Base-by-base conservation (phyloP, 2,888 invertebrate genomes). In the Hemaris fuciformis region DNA sequence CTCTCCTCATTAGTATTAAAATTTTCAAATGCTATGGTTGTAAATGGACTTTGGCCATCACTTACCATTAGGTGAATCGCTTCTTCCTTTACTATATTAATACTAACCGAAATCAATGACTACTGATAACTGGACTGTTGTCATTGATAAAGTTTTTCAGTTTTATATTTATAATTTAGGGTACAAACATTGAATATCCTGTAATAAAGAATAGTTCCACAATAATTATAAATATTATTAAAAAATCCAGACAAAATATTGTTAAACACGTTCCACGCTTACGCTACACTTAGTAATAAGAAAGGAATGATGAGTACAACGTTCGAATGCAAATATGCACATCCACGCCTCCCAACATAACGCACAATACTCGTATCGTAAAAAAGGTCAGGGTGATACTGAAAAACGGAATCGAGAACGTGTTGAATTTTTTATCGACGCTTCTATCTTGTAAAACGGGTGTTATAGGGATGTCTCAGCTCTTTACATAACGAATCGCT, bases 371-470 rank as follows among this genome's bases (percentile, higher is more conserved):
- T 53, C 73, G 77, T 75, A 75, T 80, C 78, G 76, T 81, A 81
- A 82, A 85, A 85, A 84, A 80, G 73, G 53, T 31, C 53, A 53
- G 31, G 53, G 53, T 18, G 74, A 77, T 77, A 78, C 79, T 81
- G 79, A 81, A 84, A 83, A 87, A 84, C 79, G 71, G 78, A 81
- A 83, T 83, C 78, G 80, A 78, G 79, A 81, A 72, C 75, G 75
- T 81, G 77, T 75, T 86, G 85, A 88, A 84, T 88, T 83, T 88
- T 87, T 86, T 86, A 53, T 76, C 76, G 53, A 27, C 53, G 27
- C 53, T 53, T 53, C 77, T 82, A 80, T 85, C 80, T 81, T 79
- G 81, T 81, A 79, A 80, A 76, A 74, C 74, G 75, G 71, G 75
- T 77, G 79, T 81, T 80, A 79, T 75, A 80, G 72, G 71, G 77